Conservation (phyloP, 2,797 vertebrate genomes). For the Steatocranus sp. region DNA sequence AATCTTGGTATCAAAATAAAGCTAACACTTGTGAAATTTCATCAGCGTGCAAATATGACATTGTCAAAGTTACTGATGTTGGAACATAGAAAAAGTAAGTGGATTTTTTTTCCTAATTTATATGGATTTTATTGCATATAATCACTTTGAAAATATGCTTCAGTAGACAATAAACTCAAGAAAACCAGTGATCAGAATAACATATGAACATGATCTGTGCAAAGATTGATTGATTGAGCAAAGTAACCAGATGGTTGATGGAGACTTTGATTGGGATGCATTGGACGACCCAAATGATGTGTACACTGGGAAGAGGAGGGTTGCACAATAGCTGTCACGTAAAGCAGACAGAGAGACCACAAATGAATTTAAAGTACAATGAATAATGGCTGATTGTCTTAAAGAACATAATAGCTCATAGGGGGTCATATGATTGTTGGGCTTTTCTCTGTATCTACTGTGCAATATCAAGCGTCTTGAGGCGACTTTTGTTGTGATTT, state of each 20-base stretch:
- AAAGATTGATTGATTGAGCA: neutral
- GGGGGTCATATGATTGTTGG: neutral
- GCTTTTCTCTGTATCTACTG: neutral
- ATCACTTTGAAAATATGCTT: neutral
- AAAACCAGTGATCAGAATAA: neutral
- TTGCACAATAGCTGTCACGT: neutral
- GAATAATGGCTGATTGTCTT: neutral
- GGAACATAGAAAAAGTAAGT: neutral
- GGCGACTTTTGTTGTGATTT: neutral
- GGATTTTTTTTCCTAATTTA: neutral
- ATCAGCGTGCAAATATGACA: neutral
- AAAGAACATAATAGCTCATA: neutral
- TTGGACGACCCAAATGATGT: neutral
- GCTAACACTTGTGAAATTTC: neutral
- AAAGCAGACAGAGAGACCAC: neutral
- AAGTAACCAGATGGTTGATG: neutral
- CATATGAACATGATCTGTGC: neutral
- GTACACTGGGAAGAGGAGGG: neutral
- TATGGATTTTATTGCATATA: neutral
- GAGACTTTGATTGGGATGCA: neutral
- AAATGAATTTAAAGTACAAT: neutral
- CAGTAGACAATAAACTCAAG: neutral
- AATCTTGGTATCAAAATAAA: neutral
- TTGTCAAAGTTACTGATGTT: neutral
- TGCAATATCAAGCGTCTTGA: neutral